Base-by-base conservation (phyloP, 2,888 invertebrate genomes). In the Lepas anatifera region DNA sequence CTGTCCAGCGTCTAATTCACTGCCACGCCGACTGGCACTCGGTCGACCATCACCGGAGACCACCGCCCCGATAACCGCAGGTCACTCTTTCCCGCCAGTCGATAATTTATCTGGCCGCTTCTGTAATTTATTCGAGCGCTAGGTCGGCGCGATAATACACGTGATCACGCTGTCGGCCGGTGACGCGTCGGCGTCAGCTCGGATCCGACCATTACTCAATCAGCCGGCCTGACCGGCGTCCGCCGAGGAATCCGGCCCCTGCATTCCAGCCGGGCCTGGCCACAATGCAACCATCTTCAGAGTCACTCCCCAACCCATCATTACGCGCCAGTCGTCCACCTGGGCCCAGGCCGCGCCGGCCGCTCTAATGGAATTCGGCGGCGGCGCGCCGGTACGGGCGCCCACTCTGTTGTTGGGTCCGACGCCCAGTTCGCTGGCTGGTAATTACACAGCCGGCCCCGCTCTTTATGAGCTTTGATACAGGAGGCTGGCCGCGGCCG, bases 351-450 rank as follows among this genome's bases (percentile, higher is more conserved):
- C 29, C 58, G 22, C 18, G 58, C 58, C 58, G 52, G 13, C 52
- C 52, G 32, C 29, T 58, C 58, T 58, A 35, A 58, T 58, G 58
- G 58, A 58, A 58, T 58, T 32, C 58, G 58, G 58, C 58, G n/a
- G n/a, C 7, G 4, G 58, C 29, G 16, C 29, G 58, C 48, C 48
- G 48, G 48, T 48, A n/a, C 18, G 11, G 48, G 48, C 32, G 58
- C 58, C 58, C 25, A 11, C 8, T 8, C 48, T 25, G n/a, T n/a
- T 48, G 48, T 48, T 18, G 25, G 8, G 25, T 8, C 52, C 18
- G 52, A 22, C 58, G 58, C 58, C 32, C 35, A 58, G 32, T 7
- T n/a, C n/a, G n/a, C n/a, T n/a, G n/a, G n/a, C n/a, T n/a, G n/a
- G 58, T 58, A 58, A 58, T 58, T 58, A 58, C 58, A 58, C 32